phyloP scores from a whole-genome alignment of 2,797 vertebrate species.

The Prunella strophiata region DNA sequence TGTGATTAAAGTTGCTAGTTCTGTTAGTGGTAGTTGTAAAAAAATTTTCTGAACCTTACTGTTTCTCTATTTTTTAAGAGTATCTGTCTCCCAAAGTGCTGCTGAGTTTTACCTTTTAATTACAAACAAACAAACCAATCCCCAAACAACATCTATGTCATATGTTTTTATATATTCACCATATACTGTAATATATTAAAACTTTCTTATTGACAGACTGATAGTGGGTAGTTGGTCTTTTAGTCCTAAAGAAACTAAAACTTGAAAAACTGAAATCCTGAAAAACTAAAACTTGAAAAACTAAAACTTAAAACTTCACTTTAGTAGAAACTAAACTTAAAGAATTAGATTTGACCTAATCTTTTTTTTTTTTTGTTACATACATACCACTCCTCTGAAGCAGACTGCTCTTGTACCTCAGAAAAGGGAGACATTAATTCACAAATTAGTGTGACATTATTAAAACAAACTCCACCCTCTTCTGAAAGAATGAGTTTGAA shows the following conservation, averaged over 20 bases:
- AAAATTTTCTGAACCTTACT: not conserved
- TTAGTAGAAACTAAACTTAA: not conserved
- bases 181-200: not conserved
- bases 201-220: not conserved
- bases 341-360: not conserved
- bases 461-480: not conserved
- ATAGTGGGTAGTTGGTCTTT: not conserved
- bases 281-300: too few relatives aligned
- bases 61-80: not conserved
- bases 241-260: not conserved
- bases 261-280: too few relatives aligned
- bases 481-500: not conserved
- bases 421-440: not conserved
- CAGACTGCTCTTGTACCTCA: not conserved
- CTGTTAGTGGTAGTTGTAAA: not conserved
- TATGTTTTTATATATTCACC: not conserved
- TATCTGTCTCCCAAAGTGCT: not conserved
- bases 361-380: not conserved
- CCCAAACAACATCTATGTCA: not conserved
- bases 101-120: not conserved
- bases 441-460: not conserved
- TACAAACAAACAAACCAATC: not conserved
- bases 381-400: not conserved
- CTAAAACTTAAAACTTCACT: too few relatives aligned
- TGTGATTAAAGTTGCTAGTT: not conserved